These are phyloP conservation scores for Notoglanidium macrostoma DNA, from an alignment of 2,797 vertebrate species.

Conservation along the genomic window DNA sequence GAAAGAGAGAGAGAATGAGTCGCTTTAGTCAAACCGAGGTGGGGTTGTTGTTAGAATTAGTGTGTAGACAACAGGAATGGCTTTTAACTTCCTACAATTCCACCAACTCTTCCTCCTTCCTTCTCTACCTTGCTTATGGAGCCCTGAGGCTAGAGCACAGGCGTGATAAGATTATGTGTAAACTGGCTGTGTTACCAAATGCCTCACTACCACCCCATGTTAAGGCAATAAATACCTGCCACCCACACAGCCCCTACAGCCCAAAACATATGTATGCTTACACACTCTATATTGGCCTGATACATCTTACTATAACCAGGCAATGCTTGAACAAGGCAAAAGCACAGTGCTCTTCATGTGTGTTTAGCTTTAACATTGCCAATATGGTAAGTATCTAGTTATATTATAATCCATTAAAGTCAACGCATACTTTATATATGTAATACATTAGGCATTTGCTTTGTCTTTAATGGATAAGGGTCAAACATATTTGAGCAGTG, in stretches of 20 bases:
- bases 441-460: background rate
- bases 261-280: constrained; percentile 48
- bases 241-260: constrained; percentile 55
- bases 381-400: background rate
- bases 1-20: background rate
- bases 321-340: background rate
- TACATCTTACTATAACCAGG: constrained; percentile 34
- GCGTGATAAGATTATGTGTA: constrained; percentile 44
- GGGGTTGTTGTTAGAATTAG: background rate
- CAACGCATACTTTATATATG: background rate
- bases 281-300: constrained; percentile 26
- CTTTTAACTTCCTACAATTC: background rate
- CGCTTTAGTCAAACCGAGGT: too few relatives aligned
- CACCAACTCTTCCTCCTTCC: constrained; percentile 12
- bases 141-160: constrained; percentile 39
- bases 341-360: background rate
- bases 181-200: constrained; percentile 65
- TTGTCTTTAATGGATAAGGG: background rate
- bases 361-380: background rate
- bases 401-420: background rate
- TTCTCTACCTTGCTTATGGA: constrained; percentile 3
- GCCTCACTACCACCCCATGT: constrained; percentile 66
- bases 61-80: constrained; percentile 11
- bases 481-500: background rate
- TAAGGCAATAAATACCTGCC: constrained; percentile 55